Evolutionary conservation across 2,888 invertebrate genomes (phyloP).

Genomic region (Leucophenga montana): DNA sequence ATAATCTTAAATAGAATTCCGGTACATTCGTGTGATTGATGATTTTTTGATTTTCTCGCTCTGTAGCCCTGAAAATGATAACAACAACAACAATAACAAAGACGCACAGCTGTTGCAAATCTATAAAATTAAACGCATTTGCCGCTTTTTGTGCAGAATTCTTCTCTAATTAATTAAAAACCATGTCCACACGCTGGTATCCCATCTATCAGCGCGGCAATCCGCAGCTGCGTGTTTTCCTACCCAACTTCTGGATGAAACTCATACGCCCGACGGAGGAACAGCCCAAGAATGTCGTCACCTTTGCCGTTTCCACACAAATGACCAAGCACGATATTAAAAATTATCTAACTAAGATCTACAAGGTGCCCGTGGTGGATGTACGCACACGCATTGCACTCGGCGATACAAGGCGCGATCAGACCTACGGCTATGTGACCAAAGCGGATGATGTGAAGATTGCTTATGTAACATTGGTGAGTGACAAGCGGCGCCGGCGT

Average conservation of each 20-base stretch:
- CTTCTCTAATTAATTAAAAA: constrained; percentile 15
- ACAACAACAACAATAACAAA: constrained; percentile 14
- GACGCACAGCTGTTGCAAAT: constrained; percentile 5
- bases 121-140: not conserved
- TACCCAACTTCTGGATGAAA: constrained; percentile 99
- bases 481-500: constrained; percentile 44
- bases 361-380: constrained; percentile 85
- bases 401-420: constrained; percentile 80
- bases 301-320: constrained; percentile 92
- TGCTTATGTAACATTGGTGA: constrained; percentile 86
- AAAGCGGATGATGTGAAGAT: constrained; percentile 89
- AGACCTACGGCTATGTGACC: constrained; percentile 78
- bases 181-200: constrained; percentile 78
- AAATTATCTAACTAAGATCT: constrained; percentile 97
- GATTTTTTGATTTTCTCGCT: not conserved
- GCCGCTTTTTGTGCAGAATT: constrained; percentile 26
- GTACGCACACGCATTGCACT: constrained; percentile 83
- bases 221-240: constrained; percentile 92
- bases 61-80: not conserved
- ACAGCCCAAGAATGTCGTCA: constrained; percentile 86
- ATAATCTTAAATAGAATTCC: too few relatives aligned
- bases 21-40: too few relatives aligned
- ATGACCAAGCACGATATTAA: constrained; percentile 93
- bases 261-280: constrained; percentile 80
- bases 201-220: constrained; percentile 92